Conservation (phyloP, 1,140 invertebrate species). For the Macrotrachela quadricornifera region DNA sequence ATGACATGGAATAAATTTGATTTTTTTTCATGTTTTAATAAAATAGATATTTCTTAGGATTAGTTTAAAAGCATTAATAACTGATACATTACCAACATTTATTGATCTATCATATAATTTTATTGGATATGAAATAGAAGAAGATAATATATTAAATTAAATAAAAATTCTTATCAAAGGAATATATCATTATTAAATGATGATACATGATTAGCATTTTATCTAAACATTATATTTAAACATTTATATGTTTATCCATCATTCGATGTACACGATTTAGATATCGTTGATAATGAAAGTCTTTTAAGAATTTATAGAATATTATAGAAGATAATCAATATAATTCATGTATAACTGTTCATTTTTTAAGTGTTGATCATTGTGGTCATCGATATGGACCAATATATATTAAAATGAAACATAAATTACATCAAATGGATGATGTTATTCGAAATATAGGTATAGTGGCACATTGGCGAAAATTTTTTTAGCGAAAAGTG, state of each 20-base stretch:
- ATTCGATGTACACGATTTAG: constrained; percentile 86
- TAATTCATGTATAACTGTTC: constrained; percentile 49
- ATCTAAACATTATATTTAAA: constrained; percentile 42
- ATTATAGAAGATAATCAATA: constrained; percentile 34
- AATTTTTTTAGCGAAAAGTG: too few relatives aligned
- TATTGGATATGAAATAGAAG: constrained; percentile 56
- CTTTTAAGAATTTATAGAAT: constrained; percentile 33
- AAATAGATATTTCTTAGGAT: too few relatives aligned
- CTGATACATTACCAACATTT: constrained; percentile 84
- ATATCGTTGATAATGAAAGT: constrained; percentile 72
- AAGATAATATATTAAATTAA: constrained; percentile 79
- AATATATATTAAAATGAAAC: constrained; percentile 65
- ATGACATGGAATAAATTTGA: too few relatives aligned
- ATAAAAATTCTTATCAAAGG: constrained; percentile 25
- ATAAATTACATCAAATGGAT: constrained; percentile 74
- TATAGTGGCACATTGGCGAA: too few relatives aligned
- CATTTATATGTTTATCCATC: constrained; percentile 62
- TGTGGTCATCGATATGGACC: constrained; percentile 61
- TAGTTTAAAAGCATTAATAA: constrained; percentile 60
- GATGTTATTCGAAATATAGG: constrained; percentile 37
- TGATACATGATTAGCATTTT: constrained; percentile 66
- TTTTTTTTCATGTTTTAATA: too few relatives aligned
- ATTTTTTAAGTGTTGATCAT: constrained; percentile 87
- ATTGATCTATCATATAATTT: constrained; percentile 67
- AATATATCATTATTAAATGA: constrained; percentile 66